Evolutionary conservation across 1,140 invertebrate genomes (phyloP), one percentile per base, ranked within the genome.

Genomic region (Drosophila persimilis): DNA sequence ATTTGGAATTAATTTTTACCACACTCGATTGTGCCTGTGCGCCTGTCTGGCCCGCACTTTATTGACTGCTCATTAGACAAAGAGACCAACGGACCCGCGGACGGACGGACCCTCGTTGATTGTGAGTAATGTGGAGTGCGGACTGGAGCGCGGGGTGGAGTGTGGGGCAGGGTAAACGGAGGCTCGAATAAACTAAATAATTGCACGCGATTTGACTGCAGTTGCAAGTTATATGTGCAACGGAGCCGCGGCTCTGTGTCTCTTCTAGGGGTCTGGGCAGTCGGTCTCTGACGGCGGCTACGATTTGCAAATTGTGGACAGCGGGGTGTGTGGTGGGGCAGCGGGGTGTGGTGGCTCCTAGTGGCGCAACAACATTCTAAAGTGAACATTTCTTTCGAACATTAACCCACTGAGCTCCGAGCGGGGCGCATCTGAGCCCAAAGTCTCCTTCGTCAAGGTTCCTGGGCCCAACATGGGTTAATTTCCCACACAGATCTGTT

Each of bases 311-410:
- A 81, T 86, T 86, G 81, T 86, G 62, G 64, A 51, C 64, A 67
- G 65, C 48, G 65, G 80, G 47, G 62, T 52, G 63, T 61, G 45
- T 58, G 35, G 52, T 3, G 15, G 11, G n/a, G 13, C 6, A 44
- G 39, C 26, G 39, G 26, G 44, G 73, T 52, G 73, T 59, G 73
- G 76, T 73, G 62, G 29, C 54, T 43, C 55, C 48, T 56, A 41
- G 72, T 76, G 77, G 63, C 64, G 77, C 83, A 88, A 81, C 83
- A 64, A 86, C 77, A 86, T 86, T 86, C 81, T 86, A 86, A 86
- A 81, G 69, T 58, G 45, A 69, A 64, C 66, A 86, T 81, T 86
- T 77, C 81, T 77, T 60, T 63, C 65, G 45, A 57, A 50, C 54
- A 69, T 74, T 75, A 74, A 66, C 71, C 72, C 60, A 58, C 20